Conservation (phyloP, 2,888 invertebrate genomes). For the Stenichneumon culpator region DNA sequence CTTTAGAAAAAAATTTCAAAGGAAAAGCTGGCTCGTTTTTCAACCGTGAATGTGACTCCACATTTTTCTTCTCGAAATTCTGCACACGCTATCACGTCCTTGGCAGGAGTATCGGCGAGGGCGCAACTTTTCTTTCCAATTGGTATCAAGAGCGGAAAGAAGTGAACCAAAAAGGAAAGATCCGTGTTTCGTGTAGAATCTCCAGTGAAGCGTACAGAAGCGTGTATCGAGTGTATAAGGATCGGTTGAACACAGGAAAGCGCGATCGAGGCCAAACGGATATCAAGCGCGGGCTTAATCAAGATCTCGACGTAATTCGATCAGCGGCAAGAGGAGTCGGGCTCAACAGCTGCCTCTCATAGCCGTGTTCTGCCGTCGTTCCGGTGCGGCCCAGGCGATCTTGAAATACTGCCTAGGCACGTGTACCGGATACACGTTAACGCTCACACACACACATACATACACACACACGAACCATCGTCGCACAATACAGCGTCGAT, state of each 20-base stretch:
- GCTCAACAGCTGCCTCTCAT: constrained; percentile 26
- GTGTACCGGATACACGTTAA: constrained; percentile 40
- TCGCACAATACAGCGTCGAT: neutral
- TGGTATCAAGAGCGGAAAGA: neutral
- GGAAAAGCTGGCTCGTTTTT: neutral
- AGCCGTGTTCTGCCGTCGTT: constrained; percentile 10
- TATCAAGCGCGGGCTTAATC: constrained; percentile 54
- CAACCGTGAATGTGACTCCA: no score
- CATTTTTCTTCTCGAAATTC: neutral
- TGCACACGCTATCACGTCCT: neutral
- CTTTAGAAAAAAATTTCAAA: neutral
- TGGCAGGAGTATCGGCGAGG: neutral
- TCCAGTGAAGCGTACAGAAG: constrained; percentile 8
- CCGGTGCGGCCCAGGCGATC: constrained; percentile 24
- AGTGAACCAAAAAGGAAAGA: neutral
- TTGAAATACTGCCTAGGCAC: constrained; percentile 48
- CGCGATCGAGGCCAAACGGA: constrained; percentile 58
- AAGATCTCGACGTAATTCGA: constrained; percentile 58
- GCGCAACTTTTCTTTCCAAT: constrained; percentile 2
- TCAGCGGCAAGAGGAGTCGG: constrained; percentile 40
- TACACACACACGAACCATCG: neutral
- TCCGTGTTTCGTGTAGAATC: neutral
- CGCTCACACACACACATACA: neutral
- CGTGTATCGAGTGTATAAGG: constrained; percentile 20
- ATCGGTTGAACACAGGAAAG: constrained; percentile 32